Evolutionary conservation across 92 coral and sea anemone genomes (phyloP), one percentile per base, ranked within the genome.

Genomic region (Nematostella vectensis): DNA sequence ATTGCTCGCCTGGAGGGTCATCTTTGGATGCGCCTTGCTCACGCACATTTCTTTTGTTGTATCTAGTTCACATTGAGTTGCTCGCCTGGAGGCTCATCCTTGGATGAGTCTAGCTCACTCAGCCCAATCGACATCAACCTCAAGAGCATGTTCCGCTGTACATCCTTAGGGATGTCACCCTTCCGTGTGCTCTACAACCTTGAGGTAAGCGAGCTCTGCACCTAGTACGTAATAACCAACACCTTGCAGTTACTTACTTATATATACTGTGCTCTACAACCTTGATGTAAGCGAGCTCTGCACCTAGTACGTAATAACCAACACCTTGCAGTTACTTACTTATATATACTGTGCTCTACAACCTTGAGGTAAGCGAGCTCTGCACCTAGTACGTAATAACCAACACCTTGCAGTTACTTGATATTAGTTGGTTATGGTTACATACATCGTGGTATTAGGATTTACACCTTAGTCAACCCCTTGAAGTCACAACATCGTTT

Each of bases 71-170:
- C 59, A 1, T 50, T 85, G 8, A 68, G 82, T 47, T 85, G 95
- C 68, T 80, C 95, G 1, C 83, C 95, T 27, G 81, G 76, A 6
- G 80, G 81, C 8, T 53, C 50, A 24, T 27, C 80, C 10, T 24
- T 62, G 59, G 95, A 85, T 58, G 64, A 74, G 28, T 61, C 71
- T 30, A 55, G 72, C 36, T 19, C 47, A 3, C 44, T 43, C 28
- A 68, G 72, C 1, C 59, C 79, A 13, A 53, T 61, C 6, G 36
- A 71, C 24, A 58, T 57, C 23, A 68, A 77, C 27, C 81, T 85
- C 31, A 87, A 85, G 68, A 80, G 80, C 80, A 85, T 85, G 95
- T 85, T 85, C 69, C 67, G 83, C 62, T 85, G 88, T 47, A 62
- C 76, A 8, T 58, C 83, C 18, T 67, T 78, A 12, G 82, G 83